These are phyloP conservation scores for Dicaeum eximium DNA, from an alignment of 2,113 vertebrate genomes.

Conservation along the genomic window DNA sequence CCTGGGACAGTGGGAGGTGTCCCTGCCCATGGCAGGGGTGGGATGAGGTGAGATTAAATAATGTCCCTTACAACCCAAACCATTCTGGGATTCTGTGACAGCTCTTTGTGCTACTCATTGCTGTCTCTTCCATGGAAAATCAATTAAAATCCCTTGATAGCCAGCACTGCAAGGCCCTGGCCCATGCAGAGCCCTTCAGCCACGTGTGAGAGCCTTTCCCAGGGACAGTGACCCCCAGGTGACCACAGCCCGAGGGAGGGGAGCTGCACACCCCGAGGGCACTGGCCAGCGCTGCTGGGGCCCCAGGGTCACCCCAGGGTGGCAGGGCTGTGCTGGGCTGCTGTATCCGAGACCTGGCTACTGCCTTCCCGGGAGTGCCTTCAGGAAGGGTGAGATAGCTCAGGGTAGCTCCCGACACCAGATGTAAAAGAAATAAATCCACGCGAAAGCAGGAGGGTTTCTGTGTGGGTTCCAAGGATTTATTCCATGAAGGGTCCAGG, in stretches of 20 bases:
- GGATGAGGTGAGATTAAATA: rapidly evolving
- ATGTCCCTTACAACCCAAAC: background rate
- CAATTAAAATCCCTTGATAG: background rate
- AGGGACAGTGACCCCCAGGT: too few relatives aligned
- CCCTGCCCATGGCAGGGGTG: background rate
- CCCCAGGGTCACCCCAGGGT: rapidly evolving
- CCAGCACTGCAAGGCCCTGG: background rate
- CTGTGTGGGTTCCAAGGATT: too few relatives aligned
- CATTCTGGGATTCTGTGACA: background rate
- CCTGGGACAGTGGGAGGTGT: background rate
- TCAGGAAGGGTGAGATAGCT: too few relatives aligned
- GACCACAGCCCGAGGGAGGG: rapidly evolving
- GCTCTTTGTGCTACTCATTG: background rate
- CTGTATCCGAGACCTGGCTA: too few relatives aligned
- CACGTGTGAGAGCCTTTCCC: background rate
- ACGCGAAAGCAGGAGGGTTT: too few relatives aligned
- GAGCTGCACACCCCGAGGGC: background rate
- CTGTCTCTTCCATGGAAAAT: background rate
- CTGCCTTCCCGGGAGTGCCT: too few relatives aligned
- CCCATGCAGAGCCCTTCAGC: background rate
- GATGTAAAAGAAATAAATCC: too few relatives aligned
- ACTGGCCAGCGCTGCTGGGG: rapidly evolving
- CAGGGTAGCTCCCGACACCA: too few relatives aligned
- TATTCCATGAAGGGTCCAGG: too few relatives aligned
- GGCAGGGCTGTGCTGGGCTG: background rate